Evolutionary conservation across 2,113 vertebrate species (phyloP).

Genomic region (Mus pahari): DNA sequence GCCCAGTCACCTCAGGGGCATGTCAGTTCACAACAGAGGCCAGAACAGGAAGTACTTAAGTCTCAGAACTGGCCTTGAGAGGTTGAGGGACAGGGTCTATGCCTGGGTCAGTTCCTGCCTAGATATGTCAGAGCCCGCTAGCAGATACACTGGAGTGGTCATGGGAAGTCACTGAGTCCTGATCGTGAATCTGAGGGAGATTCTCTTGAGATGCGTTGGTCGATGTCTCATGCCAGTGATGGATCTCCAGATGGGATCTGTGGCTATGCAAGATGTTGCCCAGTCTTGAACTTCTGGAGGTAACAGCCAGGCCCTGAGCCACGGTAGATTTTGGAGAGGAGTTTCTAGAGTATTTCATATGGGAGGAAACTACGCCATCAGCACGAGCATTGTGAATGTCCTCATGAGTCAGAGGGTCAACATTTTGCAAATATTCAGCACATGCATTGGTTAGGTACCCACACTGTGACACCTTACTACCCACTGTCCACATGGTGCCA

Average conservation of each 20-base stretch:
- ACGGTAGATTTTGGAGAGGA: too few relatives aligned
- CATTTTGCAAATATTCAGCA: not conserved
- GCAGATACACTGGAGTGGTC: not conserved
- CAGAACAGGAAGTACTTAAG: not conserved
- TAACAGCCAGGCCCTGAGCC: not conserved
- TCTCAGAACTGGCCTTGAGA: not conserved
- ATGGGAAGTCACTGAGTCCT: not conserved
- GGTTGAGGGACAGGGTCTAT: not conserved
- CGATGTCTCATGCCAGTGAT: not conserved
- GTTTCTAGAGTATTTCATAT: not conserved
- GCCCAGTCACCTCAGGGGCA: not conserved
- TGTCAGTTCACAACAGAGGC: too few relatives aligned
- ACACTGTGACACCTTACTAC: too few relatives aligned
- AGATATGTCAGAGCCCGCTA: not conserved
- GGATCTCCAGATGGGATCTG: not conserved
- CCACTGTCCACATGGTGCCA: not conserved
- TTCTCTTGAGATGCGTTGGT: not conserved
- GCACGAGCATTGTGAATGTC: too few relatives aligned
- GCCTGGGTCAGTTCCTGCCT: not conserved
- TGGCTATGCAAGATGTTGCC: not conserved
- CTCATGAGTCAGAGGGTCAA: too few relatives aligned
- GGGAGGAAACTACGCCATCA: not conserved
- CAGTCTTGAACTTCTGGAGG: not conserved
- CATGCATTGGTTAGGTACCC: not conserved
- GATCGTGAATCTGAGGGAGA: not conserved